Evolutionary conservation across 1,140 invertebrate genomes (phyloP).

Genomic region (Drosophila willistoni): DNA sequence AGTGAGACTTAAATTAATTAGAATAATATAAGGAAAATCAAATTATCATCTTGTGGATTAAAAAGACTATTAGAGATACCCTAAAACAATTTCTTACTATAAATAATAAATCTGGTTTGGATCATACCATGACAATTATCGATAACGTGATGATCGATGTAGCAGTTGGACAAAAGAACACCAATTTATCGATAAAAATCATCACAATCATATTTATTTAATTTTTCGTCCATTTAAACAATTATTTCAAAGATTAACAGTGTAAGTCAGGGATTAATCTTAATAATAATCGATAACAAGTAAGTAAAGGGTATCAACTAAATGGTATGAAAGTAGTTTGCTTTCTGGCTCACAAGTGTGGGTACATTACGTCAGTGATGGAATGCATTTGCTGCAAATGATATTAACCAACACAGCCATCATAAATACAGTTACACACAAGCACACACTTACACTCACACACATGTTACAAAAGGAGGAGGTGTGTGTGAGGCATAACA

Average conservation of each 20-base stretch:
- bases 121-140: too few relatives aligned
- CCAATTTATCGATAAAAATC: too few relatives aligned
- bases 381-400: conserved; percentile 67
- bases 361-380: conserved; percentile 57
- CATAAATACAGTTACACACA: conserved; percentile 51
- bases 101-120: too few relatives aligned
- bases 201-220: too few relatives aligned
- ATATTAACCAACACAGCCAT: conserved; percentile 64
- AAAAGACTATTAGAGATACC: background rate
- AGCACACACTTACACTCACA: conserved; percentile 1
- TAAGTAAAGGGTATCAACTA: conserved; percentile 18
- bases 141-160: too few relatives aligned
- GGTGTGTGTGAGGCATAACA: conserved; percentile 27
- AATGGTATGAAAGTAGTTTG: background rate
- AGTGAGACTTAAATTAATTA: conserved; percentile 50
- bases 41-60: background rate
- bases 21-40: conserved; percentile 30
- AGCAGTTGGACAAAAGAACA: too few relatives aligned
- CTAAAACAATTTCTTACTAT: background rate
- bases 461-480: background rate
- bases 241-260: too few relatives aligned
- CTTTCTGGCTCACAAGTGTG: conserved; percentile 12
- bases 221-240: too few relatives aligned
- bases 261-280: too few relatives aligned
- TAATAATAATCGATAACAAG: background rate